These are phyloP conservation scores for Cyclophora albipunctata DNA, from an alignment of 2,888 invertebrate species.

Conservation along the genomic window DNA sequence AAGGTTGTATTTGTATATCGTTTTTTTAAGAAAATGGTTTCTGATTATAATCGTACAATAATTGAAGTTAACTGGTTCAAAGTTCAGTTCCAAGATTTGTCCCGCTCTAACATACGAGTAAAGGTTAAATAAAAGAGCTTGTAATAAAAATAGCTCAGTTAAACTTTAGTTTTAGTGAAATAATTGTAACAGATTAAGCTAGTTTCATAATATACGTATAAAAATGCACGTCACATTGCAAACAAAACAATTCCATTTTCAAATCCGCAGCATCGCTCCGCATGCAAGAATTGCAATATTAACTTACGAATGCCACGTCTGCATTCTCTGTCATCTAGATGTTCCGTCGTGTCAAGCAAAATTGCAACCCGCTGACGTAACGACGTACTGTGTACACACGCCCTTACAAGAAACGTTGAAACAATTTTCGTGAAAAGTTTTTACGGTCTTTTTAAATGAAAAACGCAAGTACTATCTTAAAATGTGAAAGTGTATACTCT, in stretches of 20 bases:
- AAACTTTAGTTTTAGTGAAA: no score
- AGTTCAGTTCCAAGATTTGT: no score
- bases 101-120: no score
- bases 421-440: constrained; percentile 40
- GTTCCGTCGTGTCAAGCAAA: not conserved
- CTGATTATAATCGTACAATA: no score
- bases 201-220: no score
- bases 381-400: constrained; percentile 24
- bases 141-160: no score
- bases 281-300: constrained; percentile 3
- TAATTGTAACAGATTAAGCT: no score
- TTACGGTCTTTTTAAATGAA: constrained; percentile 54
- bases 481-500: constrained; percentile 8
- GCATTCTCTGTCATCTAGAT: constrained; percentile 1
- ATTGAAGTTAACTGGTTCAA: no score
- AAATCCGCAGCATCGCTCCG: not conserved
- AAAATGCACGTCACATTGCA: no score
- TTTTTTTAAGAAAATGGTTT: no score
- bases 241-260: not conserved
- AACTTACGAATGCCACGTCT: constrained; percentile 1
- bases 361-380: constrained; percentile 1
- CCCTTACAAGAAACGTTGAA: constrained; percentile 41
- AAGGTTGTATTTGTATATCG: no score
- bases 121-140: no score
- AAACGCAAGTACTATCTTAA: constrained; percentile 23